Percentiles rank a stretch among this genome's conserved stretches.
phyloP scores from a whole-genome alignment of 2,113 vertebrate genomes.

The Istiophorus platypterus region DNA sequence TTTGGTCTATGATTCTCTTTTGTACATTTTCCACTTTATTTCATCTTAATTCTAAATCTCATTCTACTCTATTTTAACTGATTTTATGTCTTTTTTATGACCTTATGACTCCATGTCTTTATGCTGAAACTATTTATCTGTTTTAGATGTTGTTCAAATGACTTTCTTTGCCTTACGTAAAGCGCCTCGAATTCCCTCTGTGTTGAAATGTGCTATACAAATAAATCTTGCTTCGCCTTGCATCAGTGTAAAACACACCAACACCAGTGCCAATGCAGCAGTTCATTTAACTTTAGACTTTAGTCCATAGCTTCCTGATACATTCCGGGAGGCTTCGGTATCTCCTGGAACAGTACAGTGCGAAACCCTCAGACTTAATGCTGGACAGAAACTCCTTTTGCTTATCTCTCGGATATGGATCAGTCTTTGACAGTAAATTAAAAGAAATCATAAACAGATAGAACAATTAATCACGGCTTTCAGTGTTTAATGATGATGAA shows the following conservation, averaged over 20 bases:
- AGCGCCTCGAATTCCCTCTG: too few relatives aligned
- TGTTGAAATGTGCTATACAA: too few relatives aligned
- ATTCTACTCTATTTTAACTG: background rate
- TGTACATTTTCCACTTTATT: background rate
- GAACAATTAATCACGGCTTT: background rate
- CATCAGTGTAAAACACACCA: too few relatives aligned
- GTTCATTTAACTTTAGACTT: too few relatives aligned
- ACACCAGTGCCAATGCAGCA: too few relatives aligned
- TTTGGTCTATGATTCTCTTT: background rate
- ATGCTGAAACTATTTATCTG: too few relatives aligned
- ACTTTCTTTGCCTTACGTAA: too few relatives aligned
- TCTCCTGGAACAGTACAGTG: background rate
- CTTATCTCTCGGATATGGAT: conserved; percentile 2
- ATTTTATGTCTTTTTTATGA: too few relatives aligned
- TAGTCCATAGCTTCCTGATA: background rate
- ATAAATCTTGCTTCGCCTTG: too few relatives aligned
- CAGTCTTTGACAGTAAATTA: background rate
- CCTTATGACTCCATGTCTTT: too few relatives aligned
- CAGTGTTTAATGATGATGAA: conserved; percentile 1
- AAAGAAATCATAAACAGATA: background rate
- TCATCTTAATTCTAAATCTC: background rate
- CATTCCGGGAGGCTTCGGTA: background rate
- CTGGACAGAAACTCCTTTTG: background rate
- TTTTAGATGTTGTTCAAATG: too few relatives aligned
- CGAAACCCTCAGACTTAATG: too few relatives aligned